Evolutionary conservation across 2,113 vertebrate species (phyloP), one percentile per base, ranked within the genome.

Genomic region (Taurulus bubalis): DNA sequence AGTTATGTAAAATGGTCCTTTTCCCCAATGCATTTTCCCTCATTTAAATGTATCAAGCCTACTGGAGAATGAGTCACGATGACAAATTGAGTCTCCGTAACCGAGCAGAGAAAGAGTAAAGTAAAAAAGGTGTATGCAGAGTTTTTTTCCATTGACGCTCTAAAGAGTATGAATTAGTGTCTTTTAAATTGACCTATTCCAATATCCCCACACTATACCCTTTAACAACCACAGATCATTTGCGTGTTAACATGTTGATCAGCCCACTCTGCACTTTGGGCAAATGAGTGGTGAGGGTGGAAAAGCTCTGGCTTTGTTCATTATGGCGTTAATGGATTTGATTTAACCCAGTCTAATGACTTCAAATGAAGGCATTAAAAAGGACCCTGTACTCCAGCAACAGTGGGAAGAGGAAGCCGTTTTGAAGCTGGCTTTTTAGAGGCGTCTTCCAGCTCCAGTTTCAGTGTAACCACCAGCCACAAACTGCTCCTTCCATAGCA

Each of bases 401-500:
- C 53, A 58, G 60, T 18, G 45, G 1, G 49, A 77, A 24, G 38
- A 76, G 71, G 66, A 72, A 69, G 77, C 51, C 64, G 47, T 64
- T 82, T 71, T 68, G 49, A 83, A 83, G 49, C n/a, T 55, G 65
- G 74, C 84, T 77, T 64, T 86, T 69, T 79, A 40, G 73, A 90
- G 80, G 73, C 82, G 24, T 80, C 79, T 78, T 62, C 75, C 87
- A 83, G 81, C 85, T 90, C 71, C 68, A 75, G 84, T 92, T 93
- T 87, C 90, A 90, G 58, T 66, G 34, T 84, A 65, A 85, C 79
- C 65, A 77, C 75, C 78, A 81, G 84, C 88, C 90, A 73, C 91
- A 91, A 77, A 74, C 88, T 32, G 85, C 80, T 79, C 83, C 73
- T 77, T 87, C 90, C 94, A 90, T 94, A 86, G 94, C 88, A 94